Evolutionary conservation across 2,113 vertebrate genomes (phyloP), one percentile per base, ranked within the genome.

Genomic region (Dromaius novaehollandiae): DNA sequence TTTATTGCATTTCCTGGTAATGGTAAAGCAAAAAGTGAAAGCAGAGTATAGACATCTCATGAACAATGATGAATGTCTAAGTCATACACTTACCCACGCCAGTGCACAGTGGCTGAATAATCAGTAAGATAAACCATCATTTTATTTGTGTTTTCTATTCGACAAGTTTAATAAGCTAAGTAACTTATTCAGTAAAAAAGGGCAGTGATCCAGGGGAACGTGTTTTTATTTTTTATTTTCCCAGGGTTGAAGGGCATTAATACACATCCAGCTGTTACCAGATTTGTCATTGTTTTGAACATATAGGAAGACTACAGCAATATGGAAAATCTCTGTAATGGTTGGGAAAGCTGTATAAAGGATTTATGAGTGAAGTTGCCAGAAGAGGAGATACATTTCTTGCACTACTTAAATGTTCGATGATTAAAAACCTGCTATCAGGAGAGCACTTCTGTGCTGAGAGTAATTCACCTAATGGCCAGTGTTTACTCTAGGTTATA

Each of bases 121-220:
- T 83, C 91, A 64, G 66, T 44, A 89, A 86, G 71, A 89, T 68
- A 89, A 94, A 77, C 84, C n/a, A 42, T 60, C 2, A 34, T 86
- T 90, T 92, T 86, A 82, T 92, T 95, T 81, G 32, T 78, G 77
- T 95, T 83, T 95, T 25, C 38, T 75, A 2, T 93, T 88, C 88
- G 89, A 91, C 60, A 90, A 83, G 25, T 93, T 78, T 95, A 95
- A 92, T 81, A 93, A 94, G 16, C 68, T 71, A 80, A 88, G 79
- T 86, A 91, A 94, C 50, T 74, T 95, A 75, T 32, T 95, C 0
- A 2, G 63, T 91, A 68, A 94, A 93, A 56, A 2, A 4, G 1
- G 5, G 22, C 60, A 78, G 40, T 61, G 64, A 78, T 80, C 50
- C 75, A 91, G 19, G 6, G 34, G 14, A 75, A 86, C 30, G 34